Evolutionary conservation across 2,888 invertebrate genomes (phyloP).

Genomic region (Mesorhabditis belari): DNA sequence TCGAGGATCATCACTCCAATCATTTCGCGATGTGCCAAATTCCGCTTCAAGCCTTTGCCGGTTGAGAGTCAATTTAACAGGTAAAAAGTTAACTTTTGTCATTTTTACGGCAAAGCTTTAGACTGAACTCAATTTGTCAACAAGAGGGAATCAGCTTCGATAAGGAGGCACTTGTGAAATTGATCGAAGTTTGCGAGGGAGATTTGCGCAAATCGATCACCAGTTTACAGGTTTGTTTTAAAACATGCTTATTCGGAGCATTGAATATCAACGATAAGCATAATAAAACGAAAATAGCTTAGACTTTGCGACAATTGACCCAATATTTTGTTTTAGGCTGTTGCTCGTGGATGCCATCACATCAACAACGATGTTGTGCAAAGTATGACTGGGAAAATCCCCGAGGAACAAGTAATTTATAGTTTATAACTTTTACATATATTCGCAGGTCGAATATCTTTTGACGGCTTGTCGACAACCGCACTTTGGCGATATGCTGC

Average conservation of each 20-base stretch:
- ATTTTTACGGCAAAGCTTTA: constrained; percentile 10
- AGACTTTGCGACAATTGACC: too few species aligned
- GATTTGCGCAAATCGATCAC: constrained; percentile 60
- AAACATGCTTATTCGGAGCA: too few species aligned
- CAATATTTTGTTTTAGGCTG: neutral
- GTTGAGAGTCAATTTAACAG: constrained; percentile 52
- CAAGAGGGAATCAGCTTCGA: constrained; percentile 72
- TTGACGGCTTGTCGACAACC: neutral
- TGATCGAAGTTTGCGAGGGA: constrained; percentile 83
- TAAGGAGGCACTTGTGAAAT: constrained; percentile 67
- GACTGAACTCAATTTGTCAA: constrained; percentile 70
- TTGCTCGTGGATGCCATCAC: neutral
- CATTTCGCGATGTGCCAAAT: constrained; percentile 94
- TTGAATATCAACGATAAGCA: too few species aligned
- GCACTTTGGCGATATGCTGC: neutral
- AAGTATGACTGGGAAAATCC: neutral
- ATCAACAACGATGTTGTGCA: neutral
- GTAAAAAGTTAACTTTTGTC: constrained; percentile 4
- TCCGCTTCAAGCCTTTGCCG: constrained; percentile 83
- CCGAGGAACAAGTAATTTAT: neutral
- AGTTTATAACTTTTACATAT: neutral
- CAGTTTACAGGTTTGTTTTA: constrained; percentile 8
- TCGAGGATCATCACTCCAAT: constrained; percentile 90
- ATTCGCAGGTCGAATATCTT: neutral
- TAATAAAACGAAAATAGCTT: too few species aligned